Percentiles rank a stretch among this genome's conserved stretches.
These are phyloP conservation scores for Xestobium rufovillosum DNA, from an alignment of 2,888 invertebrate genomes.

Conservation along the genomic window DNA sequence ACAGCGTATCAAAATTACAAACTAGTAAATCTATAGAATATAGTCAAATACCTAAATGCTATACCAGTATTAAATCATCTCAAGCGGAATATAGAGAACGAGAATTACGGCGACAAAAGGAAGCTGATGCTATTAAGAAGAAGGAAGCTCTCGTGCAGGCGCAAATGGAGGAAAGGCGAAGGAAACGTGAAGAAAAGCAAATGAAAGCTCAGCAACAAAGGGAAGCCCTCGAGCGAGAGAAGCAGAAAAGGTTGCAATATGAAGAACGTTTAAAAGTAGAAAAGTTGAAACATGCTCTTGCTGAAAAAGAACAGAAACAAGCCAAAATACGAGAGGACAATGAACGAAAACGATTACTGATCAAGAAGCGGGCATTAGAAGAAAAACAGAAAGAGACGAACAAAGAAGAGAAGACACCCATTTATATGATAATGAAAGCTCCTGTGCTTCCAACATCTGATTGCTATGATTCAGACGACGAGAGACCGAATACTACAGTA, in stretches of 20 bases:
- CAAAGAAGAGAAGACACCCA: constrained; percentile 27
- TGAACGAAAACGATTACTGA: constrained; percentile 44
- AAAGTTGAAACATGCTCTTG: no score
- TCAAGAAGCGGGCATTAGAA: constrained; percentile 45
- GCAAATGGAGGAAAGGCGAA: constrained; percentile 50
- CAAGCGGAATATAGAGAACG: constrained; percentile 31
- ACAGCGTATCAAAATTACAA: no score
- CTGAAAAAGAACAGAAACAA: constrained; percentile 8
- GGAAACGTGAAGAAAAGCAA: constrained; percentile 42
- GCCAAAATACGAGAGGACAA: constrained; percentile 40
- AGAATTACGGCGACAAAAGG: constrained; percentile 27
- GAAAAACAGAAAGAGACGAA: constrained; percentile 30
- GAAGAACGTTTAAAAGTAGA: no score
- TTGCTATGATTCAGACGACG: constrained; percentile 51
- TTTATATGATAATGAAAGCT: constrained; percentile 32
- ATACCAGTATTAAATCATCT: no score
- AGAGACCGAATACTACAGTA: constrained; percentile 35
- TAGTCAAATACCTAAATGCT: no score
- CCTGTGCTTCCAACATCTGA: constrained; percentile 49
- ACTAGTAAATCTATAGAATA: no score
- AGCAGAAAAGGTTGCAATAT: constrained; percentile 41
- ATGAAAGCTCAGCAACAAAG: constrained; percentile 42
- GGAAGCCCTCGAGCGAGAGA: constrained; percentile 47
- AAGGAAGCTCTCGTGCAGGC: constrained; percentile 54
- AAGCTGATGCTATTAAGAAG: constrained; percentile 42